Evolutionary conservation across 2,797 vertebrate genomes (phyloP), one percentile per base, ranked within the genome.

Genomic region (Poeciliopsis gracilis): DNA sequence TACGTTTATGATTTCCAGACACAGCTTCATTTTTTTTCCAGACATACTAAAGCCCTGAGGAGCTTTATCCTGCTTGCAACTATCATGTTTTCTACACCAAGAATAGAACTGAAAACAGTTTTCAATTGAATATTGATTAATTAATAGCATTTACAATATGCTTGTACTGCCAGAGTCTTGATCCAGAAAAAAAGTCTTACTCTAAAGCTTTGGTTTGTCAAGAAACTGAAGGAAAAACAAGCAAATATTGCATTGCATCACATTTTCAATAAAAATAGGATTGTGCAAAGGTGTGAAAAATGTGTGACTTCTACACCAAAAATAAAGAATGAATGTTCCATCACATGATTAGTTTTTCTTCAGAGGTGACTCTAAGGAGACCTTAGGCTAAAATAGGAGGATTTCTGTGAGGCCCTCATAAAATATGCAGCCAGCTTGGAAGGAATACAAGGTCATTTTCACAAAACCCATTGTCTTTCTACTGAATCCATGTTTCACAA

Each of bases 241-340:
- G 0, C 45, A 8, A 41, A 59, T 4, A 18, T n/a, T 12, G 7
- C 38, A 41, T 0, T 15, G 2, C 18, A n/a, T 43, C 7, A 53
- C 2, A 41, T 41, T 71, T 36, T 70, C 33, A 36, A 57, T 55
- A 70, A 72, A 25, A 72, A 13, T 30, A 73, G 33, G 23, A 74
- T 43, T 73, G 13, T 66, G 18, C 41, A 67, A 77, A 76, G 1
- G 28, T 38, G 25, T 72, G 16, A 72, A 53, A 76, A 77, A 78
- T 36, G 4, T 36, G 38, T 59, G 43, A 70, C 77, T 18, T 55
- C 55, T 51, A 76, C n/a, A 71, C 1, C 36, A 38, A 61, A 53
- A 51, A 55, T 77, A 20, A 63, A 82, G 49, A 80, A 77, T 53
- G 41, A 15, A 70, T 72, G 6, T 61, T 11, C 53, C 74, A 69